These are phyloP conservation scores for Rhaphigaster nebulosa DNA, from an alignment of 2,888 invertebrate genomes.

Conservation along the genomic window DNA sequence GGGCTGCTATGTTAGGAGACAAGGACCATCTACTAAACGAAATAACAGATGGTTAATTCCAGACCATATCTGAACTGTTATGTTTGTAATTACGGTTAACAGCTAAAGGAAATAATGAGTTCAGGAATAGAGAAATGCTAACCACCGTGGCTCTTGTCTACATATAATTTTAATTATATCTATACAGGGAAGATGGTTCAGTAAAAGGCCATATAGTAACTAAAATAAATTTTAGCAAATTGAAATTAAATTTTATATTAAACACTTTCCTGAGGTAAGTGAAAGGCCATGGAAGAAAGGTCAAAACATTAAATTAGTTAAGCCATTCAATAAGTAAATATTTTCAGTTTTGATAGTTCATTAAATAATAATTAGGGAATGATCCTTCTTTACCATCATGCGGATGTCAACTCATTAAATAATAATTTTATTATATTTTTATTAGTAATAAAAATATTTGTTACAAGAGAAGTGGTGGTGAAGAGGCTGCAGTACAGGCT, in stretches of 20 bases:
- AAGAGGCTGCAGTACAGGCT: conserved; percentile 35
- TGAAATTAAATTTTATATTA: neutral
- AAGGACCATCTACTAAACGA: too few relatives aligned
- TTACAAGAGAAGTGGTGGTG: neutral
- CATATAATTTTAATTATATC: too few relatives aligned
- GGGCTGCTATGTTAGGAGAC: too few relatives aligned
- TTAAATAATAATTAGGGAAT: neutral
- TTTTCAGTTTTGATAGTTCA: neutral
- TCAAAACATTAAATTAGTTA: neutral
- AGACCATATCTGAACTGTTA: too few relatives aligned
- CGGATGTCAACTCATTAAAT: too few relatives aligned
- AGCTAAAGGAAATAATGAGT: too few relatives aligned
- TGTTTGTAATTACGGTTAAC: too few relatives aligned
- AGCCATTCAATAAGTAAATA: neutral
- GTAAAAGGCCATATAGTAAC: neutral
- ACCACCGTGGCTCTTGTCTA: too few relatives aligned
- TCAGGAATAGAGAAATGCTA: too few relatives aligned
- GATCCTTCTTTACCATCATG: too few relatives aligned
- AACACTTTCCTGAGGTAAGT: neutral
- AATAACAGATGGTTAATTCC: too few relatives aligned
- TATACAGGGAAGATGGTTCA: too few relatives aligned
- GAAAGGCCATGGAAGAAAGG: neutral
- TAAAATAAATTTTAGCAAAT: neutral
- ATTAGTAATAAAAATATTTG: neutral
- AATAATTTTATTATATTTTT: neutral